Base-by-base conservation (phyloP, 2,888 invertebrate genomes). In the Drosophila stalkeri region DNA sequence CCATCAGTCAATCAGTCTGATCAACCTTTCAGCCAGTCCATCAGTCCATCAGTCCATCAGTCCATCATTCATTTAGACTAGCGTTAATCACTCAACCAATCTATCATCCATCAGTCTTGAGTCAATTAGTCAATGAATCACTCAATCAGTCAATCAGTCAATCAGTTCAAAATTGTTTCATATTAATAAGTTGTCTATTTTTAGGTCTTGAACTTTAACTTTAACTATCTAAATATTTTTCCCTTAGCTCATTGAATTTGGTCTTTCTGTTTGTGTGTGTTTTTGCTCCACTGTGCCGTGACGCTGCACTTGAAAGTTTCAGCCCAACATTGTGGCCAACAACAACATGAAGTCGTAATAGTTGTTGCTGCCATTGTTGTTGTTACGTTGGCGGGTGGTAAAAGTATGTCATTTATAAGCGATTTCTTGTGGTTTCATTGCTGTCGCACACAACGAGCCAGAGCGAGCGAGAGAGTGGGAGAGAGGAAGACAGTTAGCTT, bases 291-390 rank as follows among this genome's bases (percentile, higher is more conserved):
- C 80, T 72, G 76, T 78, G 72, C 77, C 43, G 33, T 77, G 77
- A 73, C 69, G 69, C 51, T 72, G 77, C 80, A 82, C 77, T 79
- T 77, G 73, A 72, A 81, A 80, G 62, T 79, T 73, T 77, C 56
- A 33, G 62, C 56, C 51, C 55, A 71, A 81, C 75, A 68, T 63
- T 79, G 80, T 69, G 79, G 47, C 64, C 66, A 70, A 68, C 57
- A 79, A 31, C 77, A 72, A 78, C 80, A 69, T 64, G 69, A 63
- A 70, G 61, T 71, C 64, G 64, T 80, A 80, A 76, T 76, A 56
- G 55, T 67, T 35, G 46, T 67, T 41, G 56, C 9, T 31, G 47
- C 11, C 66, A 66, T 60, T 65, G 64, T 39, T 64, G 51, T 18
- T 63, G 46, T 46, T 62, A 37, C 16, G 56, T 31, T n/a, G 33